Conservation (phyloP, 2,888 invertebrate species). For the Neria commutata region DNA sequence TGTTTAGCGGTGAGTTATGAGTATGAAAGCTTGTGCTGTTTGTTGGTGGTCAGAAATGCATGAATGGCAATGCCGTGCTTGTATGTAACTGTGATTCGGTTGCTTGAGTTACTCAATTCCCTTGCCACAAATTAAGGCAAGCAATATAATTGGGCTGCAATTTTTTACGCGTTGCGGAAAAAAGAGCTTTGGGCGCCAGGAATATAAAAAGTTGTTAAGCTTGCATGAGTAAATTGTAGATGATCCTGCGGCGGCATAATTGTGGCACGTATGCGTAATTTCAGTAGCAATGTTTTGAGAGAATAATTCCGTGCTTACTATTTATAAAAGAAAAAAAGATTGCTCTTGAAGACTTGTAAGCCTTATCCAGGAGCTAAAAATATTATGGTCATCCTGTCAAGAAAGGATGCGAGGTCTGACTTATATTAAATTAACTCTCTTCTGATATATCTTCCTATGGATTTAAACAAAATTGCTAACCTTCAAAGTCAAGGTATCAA, state of each 20-base stretch:
- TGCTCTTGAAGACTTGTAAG: too few species aligned
- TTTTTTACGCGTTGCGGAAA: not conserved
- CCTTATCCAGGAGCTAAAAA: too few species aligned
- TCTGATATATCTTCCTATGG: too few species aligned
- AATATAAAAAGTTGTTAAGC: not conserved
- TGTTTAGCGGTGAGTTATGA: conserved; percentile 24
- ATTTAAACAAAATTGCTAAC: too few species aligned
- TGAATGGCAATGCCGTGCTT: too few species aligned
- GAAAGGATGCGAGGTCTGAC: too few species aligned
- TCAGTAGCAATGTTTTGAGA: too few species aligned
- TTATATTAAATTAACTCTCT: too few species aligned
- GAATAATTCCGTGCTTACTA: too few species aligned
- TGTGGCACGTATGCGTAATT: not conserved
- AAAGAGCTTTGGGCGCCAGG: not conserved
- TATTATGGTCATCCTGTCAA: too few species aligned
- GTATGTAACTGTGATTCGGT: not conserved
- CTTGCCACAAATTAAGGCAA: not conserved
- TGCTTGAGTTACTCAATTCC: not conserved
- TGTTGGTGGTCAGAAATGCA: not conserved
- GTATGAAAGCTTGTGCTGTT: not conserved
- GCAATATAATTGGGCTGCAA: not conserved
- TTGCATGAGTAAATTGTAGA: not conserved
- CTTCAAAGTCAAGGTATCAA: too few species aligned
- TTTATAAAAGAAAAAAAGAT: too few species aligned
- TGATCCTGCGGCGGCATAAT: not conserved